Conservation (phyloP, 2,797 vertebrate genomes). For the Garrulus glandarius region DNA sequence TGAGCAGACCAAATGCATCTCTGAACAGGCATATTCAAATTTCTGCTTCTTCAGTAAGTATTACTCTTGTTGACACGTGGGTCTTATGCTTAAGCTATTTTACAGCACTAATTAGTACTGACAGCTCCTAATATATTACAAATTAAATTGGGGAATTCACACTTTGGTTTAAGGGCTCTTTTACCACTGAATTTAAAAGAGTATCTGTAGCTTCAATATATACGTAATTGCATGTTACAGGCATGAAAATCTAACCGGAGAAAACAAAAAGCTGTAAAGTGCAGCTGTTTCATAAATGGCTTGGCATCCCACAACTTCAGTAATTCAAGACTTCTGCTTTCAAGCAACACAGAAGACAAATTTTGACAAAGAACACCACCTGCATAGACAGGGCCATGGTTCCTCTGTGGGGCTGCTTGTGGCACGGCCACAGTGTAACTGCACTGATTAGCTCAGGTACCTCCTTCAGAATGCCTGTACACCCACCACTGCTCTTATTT, state of each 20-base stretch:
- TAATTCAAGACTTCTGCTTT: background rate
- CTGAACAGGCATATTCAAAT: background rate
- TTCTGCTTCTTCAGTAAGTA: background rate
- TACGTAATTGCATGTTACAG: slow-evolving; percentile 1
- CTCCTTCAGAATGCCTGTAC: background rate
- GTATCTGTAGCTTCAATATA: slow-evolving; percentile 16
- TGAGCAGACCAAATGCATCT: background rate
- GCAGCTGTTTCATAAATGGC: background rate
- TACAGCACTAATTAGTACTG: slow-evolving; percentile 16
- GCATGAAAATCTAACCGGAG: background rate
- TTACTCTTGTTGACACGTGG: slow-evolving; percentile 1
- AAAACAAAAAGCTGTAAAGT: background rate
- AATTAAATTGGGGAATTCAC: slow-evolving; percentile 49
- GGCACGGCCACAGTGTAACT: background rate
- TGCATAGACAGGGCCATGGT: background rate
- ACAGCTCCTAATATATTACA: slow-evolving; percentile 54
- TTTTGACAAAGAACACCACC: background rate
- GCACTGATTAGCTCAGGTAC: background rate
- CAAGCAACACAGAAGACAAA: background rate
- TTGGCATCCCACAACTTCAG: background rate
- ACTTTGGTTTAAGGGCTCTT: background rate
- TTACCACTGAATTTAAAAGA: background rate
- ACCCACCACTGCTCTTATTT: background rate
- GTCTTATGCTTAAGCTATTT: slow-evolving; percentile 30
- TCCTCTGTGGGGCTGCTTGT: background rate